Percentiles rank a stretch among this genome's conserved stretches.
phyloP scores from a whole-genome alignment of 2,797 vertebrate genomes.

The Melanogrammus aeglefinus region DNA sequence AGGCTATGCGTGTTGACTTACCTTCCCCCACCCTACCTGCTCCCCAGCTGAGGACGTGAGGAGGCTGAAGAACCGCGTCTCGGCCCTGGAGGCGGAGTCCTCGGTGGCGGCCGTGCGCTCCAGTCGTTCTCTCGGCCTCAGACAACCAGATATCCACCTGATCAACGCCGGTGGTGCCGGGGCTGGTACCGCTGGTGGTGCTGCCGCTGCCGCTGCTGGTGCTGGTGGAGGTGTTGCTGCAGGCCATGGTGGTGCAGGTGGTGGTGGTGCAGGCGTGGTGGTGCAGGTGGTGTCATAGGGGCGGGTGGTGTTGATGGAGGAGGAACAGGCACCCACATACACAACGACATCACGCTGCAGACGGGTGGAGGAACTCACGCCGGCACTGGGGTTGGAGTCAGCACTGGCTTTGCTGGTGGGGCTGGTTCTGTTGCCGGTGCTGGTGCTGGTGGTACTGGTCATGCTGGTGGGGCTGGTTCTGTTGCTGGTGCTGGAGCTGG shows the following conservation, averaged over 20 bases:
- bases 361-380: conserved; percentile 24
- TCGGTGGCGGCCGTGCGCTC: conserved; percentile 24
- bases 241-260: background rate
- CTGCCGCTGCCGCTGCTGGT: background rate
- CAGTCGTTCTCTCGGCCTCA: conserved; percentile 30
- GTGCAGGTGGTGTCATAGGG: background rate
- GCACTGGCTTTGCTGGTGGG: background rate
- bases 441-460: background rate
- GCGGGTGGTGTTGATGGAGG: background rate
- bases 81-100: conserved; percentile 68
- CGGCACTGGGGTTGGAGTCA: conserved; percentile 13
- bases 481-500: background rate
- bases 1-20: background rate
- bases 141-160: conserved; percentile 40
- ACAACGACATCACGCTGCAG: conserved; percentile 32
- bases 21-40: background rate
- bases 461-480: background rate
- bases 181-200: background rate
- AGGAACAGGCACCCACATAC: background rate
- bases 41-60: conserved; percentile 85
- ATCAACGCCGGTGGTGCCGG: conserved; percentile 6
- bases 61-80: conserved; percentile 84
- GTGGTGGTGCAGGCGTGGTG: background rate
- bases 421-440: too few relatives aligned
- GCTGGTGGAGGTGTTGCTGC: background rate